Evolutionary conservation across 2,797 vertebrate species (phyloP), one percentile per base, ranked within the genome.

Genomic region (Poecilia picta): DNA sequence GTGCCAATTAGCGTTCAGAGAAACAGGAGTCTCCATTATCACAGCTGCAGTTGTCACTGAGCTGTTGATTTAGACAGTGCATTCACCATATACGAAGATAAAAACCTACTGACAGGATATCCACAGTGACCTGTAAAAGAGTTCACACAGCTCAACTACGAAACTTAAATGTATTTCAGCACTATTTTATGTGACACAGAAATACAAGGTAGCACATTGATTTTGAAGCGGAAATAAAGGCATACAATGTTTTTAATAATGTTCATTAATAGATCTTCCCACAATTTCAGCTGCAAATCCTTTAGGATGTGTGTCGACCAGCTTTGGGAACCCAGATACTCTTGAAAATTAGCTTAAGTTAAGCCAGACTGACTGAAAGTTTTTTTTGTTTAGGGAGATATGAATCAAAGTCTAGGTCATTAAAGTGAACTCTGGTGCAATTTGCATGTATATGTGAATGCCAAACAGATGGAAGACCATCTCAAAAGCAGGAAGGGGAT

Each of bases 1-100:
- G 57, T 0, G 28, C 59, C 70, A 74, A 66, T 85, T 74, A 76
- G 51, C 2, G 45, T 45, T 76, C 12, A 73, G 68, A 70, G 49
- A 73, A 59, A 68, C n/a, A 31, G 25, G 51, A 46, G 25, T 36
- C 57, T 55, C 2, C 18, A 18, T 70, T 57, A 47, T 77, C 36
- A 0, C 57, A 16, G 66, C 28, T 28, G 41, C 74, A 72, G 72
- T 53, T 53, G 51, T 73, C 39, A 74, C 39, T 46, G 41, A 66
- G 31, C 39, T 68, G 57, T 51, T 73, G 45, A 49, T 36, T 66
- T 16, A 20, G 18, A 31, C 16, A 39, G 28, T 59, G 23, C 0
- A 41, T 28, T 66, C 8, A 73, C 51, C 12, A 28, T 45, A 23
- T 43, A 10, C n/a, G 0, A 41, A 51, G 18, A 49, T n/a, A n/a